Evolutionary conservation across 2,797 vertebrate species (phyloP).

Genomic region (Alosa sapidissima): DNA sequence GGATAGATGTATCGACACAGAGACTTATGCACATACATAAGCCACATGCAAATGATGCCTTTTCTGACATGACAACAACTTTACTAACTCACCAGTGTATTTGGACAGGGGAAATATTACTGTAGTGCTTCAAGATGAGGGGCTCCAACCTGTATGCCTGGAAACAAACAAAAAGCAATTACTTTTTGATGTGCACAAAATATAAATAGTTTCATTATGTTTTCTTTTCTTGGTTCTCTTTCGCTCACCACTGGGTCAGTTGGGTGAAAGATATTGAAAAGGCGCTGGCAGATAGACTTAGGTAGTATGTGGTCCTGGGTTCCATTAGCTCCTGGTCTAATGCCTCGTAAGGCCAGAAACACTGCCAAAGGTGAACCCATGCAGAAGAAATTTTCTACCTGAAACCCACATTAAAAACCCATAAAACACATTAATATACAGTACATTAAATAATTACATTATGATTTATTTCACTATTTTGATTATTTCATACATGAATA

Average conservation of each 20-base stretch:
- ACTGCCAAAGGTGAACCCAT: constrained; percentile 96
- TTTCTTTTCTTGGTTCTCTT: background rate
- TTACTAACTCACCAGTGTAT: constrained; percentile 84
- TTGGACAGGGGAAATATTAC: constrained; percentile 89
- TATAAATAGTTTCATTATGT: background rate
- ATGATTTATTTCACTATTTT: background rate
- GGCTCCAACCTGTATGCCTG: constrained; percentile 95
- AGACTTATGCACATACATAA: too few species aligned
- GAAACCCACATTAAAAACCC: constrained; percentile 39
- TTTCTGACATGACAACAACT: background rate
- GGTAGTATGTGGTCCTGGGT: constrained; percentile 92
- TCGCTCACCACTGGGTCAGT: constrained; percentile 93
- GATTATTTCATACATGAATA: background rate
- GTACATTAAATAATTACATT: background rate
- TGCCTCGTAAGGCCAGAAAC: constrained; percentile 89
- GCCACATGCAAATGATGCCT: too few species aligned
- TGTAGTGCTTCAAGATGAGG: constrained; percentile 92
- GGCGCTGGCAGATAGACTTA: constrained; percentile 86
- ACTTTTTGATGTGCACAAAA: background rate
- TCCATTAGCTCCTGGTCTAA: constrained; percentile 82
- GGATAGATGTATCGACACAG: too few species aligned
- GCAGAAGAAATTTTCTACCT: constrained; percentile 99
- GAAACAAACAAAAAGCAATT: constrained; percentile 32
- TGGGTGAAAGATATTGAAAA: constrained; percentile 94
- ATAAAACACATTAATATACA: too few species aligned